Percentiles rank a stretch among this genome's conserved stretches.
These are phyloP conservation scores for Drosophila villosipedis DNA, from an alignment of 2,888 invertebrate genomes.

Conservation along the genomic window DNA sequence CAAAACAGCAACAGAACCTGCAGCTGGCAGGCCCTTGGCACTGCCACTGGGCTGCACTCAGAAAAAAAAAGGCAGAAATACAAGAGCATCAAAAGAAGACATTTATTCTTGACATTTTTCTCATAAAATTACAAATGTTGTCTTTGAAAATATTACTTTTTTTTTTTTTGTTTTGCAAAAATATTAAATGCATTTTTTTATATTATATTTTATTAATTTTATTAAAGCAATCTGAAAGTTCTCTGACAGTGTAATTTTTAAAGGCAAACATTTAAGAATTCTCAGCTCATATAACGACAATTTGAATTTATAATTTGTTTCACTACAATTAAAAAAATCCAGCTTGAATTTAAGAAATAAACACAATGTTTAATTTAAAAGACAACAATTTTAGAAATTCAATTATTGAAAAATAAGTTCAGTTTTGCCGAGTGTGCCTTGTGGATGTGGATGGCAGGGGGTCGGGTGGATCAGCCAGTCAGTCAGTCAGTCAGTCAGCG, in stretches of 20 bases:
- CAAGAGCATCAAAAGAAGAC: background rate
- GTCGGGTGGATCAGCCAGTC: background rate
- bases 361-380: background rate
- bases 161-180: background rate
- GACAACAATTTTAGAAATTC: background rate
- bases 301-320: background rate
- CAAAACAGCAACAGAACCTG: constrained; percentile 24
- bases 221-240: background rate
- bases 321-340: background rate
- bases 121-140: background rate
- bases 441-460: background rate
- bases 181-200: background rate
- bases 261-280: background rate
- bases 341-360: background rate
- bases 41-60: background rate
- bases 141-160: background rate
- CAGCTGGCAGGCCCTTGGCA: constrained; percentile 30
- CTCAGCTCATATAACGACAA: background rate
- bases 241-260: background rate
- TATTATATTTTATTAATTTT: background rate
- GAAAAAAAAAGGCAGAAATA: background rate
- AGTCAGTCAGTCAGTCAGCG: constrained; percentile 15
- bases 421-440: background rate
- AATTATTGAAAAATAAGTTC: background rate
- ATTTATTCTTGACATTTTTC: too few relatives aligned